These are phyloP conservation scores for Pygoscelis adeliae DNA, from an alignment of 2,113 vertebrate species.

Conservation along the genomic window DNA sequence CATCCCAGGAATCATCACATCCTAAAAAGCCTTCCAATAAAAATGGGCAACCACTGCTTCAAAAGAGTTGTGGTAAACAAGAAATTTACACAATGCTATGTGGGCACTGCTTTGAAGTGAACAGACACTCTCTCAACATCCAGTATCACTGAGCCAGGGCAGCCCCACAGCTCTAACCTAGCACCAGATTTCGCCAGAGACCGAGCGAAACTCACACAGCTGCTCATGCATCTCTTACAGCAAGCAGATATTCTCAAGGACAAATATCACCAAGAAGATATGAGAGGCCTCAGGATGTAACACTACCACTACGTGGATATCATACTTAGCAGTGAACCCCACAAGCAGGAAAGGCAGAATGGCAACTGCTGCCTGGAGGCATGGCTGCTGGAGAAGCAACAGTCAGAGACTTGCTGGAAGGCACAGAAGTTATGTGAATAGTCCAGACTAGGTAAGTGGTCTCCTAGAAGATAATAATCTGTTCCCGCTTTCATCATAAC, in stretches of 20 bases:
- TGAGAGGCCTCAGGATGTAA: background rate
- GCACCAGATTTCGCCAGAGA: background rate
- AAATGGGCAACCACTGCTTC: background rate
- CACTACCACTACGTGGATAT: background rate
- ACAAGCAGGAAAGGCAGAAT: background rate
- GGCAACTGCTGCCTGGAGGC: background rate
- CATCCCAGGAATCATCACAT: background rate
- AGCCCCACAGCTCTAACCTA: background rate
- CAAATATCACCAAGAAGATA: background rate
- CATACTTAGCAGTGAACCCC: background rate
- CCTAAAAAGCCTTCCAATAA: background rate
- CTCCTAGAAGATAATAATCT: background rate
- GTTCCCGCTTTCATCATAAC: background rate
- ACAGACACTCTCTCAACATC: background rate
- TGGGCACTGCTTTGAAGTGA: rapidly evolving
- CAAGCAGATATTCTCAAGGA: background rate
- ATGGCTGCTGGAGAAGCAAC: background rate
- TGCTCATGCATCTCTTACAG: background rate
- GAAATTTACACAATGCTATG: rapidly evolving
- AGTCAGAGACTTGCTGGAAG: background rate
- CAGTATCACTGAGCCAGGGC: background rate
- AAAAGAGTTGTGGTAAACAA: background rate
- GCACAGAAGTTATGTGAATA: background rate
- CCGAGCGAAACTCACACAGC: background rate
- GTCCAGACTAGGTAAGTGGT: background rate